A percentile compares a stretch with the other conserved stretches of the same genome.
phyloP scores from a whole-genome alignment of 2,797 vertebrate genomes.

The Lacerta agilis region DNA sequence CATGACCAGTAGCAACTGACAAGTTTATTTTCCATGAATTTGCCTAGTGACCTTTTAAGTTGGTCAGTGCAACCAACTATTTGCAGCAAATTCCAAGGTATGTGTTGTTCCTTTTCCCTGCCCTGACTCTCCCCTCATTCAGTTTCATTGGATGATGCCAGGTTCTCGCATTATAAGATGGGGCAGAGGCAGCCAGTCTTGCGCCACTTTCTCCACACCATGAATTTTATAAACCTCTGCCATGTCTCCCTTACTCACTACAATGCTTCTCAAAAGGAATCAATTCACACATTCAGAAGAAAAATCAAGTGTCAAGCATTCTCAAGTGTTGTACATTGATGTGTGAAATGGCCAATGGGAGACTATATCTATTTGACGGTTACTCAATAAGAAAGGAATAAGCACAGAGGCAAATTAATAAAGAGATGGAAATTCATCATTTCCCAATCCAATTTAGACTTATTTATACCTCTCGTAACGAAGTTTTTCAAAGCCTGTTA shows the following conservation, averaged over 20 bases:
- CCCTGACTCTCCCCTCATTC: neutral
- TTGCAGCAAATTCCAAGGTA: neutral
- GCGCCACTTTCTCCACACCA: neutral
- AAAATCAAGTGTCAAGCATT: neutral
- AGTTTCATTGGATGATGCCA: neutral
- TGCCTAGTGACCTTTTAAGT: neutral
- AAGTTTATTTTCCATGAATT: neutral
- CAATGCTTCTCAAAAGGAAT: neutral
- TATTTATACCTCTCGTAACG: no score
- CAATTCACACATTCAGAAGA: neutral
- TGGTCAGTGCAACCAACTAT: neutral
- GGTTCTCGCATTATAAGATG: neutral
- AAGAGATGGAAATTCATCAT: neutral
- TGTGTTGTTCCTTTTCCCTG: neutral
- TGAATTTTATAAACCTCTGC: neutral
- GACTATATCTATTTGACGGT: neutral
- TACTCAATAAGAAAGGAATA: neutral
- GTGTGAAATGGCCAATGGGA: neutral
- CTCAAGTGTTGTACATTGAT: neutral
- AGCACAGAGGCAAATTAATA: neutral
- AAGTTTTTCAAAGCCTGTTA: no score
- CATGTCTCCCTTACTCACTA: neutral
- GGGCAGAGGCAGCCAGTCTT: neutral
- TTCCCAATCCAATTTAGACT: no score
- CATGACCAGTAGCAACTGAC: neutral